These are phyloP conservation scores for Mayetiola destructor DNA, from an alignment of 2,888 invertebrate genomes.

Conservation along the genomic window DNA sequence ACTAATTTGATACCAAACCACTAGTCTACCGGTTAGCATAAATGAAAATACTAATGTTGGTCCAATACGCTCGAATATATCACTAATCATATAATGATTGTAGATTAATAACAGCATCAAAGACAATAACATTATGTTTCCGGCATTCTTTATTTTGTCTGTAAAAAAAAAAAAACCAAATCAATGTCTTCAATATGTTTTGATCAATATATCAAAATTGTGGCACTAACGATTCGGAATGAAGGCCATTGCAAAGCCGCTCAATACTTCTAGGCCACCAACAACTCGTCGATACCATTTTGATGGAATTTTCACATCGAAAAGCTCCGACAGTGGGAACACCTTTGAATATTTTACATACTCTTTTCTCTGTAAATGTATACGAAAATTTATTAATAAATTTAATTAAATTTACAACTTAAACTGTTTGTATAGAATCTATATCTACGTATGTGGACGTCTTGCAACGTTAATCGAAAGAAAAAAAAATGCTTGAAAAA, in stretches of 20 bases:
- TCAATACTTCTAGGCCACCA: slow-evolving; percentile 69
- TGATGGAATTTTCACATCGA: slow-evolving; percentile 78
- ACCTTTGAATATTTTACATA: slow-evolving; percentile 94
- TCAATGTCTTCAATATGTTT: background rate
- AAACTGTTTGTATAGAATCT: too few relatives aligned
- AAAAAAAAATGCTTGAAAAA: too few relatives aligned
- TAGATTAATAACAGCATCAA: slow-evolving; percentile 83
- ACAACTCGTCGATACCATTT: slow-evolving; percentile 82
- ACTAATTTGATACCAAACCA: slow-evolving; percentile 56
- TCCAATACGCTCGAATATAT: slow-evolving; percentile 80
- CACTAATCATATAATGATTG: slow-evolving; percentile 83
- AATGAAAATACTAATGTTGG: slow-evolving; percentile 84
- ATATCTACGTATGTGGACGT: too few relatives aligned
- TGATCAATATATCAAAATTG: slow-evolving; percentile 6
- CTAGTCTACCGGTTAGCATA: slow-evolving; percentile 77
- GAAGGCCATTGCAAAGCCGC: slow-evolving; percentile 67
- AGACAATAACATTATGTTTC: slow-evolving; percentile 68
- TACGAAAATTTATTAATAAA: background rate
- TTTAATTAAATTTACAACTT: background rate
- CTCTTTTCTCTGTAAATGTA: slow-evolving; percentile 66
- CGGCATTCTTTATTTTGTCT: slow-evolving; percentile 83
- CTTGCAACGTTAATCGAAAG: too few relatives aligned
- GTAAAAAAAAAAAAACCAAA: slow-evolving; percentile 20
- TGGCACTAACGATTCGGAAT: slow-evolving; percentile 65
- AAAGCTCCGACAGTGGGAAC: slow-evolving; percentile 64